phyloP scores from a whole-genome alignment of 2,888 invertebrate genomes.

The Plagodis pulveraria region DNA sequence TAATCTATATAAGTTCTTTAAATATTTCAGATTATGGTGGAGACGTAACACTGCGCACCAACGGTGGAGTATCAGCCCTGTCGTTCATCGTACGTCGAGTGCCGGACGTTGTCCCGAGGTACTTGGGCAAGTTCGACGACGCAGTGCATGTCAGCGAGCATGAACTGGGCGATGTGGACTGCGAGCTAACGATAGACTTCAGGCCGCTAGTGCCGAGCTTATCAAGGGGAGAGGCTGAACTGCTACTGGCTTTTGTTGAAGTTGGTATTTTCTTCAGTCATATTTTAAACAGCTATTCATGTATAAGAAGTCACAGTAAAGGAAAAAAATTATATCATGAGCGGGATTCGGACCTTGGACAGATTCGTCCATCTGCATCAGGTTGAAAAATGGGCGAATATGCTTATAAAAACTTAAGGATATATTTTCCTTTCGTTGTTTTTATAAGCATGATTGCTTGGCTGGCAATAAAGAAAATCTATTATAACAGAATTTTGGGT shows the following conservation, averaged over 20 bases:
- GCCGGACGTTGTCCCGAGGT: slow-evolving; percentile 91
- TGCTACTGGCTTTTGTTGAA: slow-evolving; percentile 90
- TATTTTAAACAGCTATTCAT: no score
- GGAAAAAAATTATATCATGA: no score
- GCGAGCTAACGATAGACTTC: slow-evolving; percentile 88
- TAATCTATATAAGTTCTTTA: no score
- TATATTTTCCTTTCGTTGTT: no score
- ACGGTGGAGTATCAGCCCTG: slow-evolving; percentile 91
- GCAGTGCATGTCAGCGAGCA: slow-evolving; percentile 92
- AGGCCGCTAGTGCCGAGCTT: slow-evolving; percentile 86
- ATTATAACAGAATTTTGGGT: no score
- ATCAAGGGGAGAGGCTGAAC: slow-evolving; percentile 88
- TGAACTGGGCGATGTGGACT: slow-evolving; percentile 94
- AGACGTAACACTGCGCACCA: slow-evolving; percentile 92
- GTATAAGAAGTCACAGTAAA: no score
- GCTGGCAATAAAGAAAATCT: no score
- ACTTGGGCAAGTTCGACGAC: slow-evolving; percentile 89
- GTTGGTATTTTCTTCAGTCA: slow-evolving; percentile 40
- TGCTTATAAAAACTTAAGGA: no score
- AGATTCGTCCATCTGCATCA: no score
- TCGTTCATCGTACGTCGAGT: slow-evolving; percentile 94
- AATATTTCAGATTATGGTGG: slow-evolving; percentile 88
- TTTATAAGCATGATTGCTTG: no score
- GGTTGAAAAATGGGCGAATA: no score
- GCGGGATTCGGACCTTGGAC: no score